Base-by-base conservation (phyloP, 2,888 invertebrate genomes). In the Acrocera orbiculus region DNA sequence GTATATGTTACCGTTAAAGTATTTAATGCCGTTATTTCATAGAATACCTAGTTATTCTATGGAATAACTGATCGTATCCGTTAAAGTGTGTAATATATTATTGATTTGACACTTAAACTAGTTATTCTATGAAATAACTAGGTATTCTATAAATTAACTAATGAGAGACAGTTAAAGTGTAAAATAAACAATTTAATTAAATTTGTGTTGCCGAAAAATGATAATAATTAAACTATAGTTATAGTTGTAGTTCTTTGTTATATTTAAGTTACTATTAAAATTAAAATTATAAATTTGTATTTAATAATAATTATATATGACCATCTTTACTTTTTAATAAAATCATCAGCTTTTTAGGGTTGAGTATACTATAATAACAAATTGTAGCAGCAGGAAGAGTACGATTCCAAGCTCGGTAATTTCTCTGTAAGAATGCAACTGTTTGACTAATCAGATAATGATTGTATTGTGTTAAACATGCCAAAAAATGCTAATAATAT, bases 381-480 rank as follows among this genome's bases (percentile, higher is more conserved):
- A 58, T 34, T 0, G 58, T 58, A 4, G 56, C 48, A 2, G 57
- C 56, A 3, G 58, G 58, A 40, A 59, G 34, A 7, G 51, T 48
- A 8, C 55, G 56, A 25, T 52, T 54, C 58, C 58, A 59, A 16
- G 50, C 50, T 1, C 58, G 52, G 40, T 57, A 58, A 16, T 59
- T 53, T 1, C 55, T 49, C 42, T 59, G 58, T 27, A 59, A 44
- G 1, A 56, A 55, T 4, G 58, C 50, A 4, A 58, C 58, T 2
- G 56, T 56, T 10, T 58, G 58, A 13, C 54, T 56, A 6, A 41
- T 47, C 2, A 37, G 26, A 27, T 49, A 58, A 0, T 58, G 50
- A 1, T 40, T 42, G 13, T 50, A 37, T 41, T 59, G 58, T 4
- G 46, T 25, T 3, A 43, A 40, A 22, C 52, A 50, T 3, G 56